These are phyloP conservation scores for Aegithalos caudatus DNA, from an alignment of 2,113 vertebrate genomes.

Conservation along the genomic window DNA sequence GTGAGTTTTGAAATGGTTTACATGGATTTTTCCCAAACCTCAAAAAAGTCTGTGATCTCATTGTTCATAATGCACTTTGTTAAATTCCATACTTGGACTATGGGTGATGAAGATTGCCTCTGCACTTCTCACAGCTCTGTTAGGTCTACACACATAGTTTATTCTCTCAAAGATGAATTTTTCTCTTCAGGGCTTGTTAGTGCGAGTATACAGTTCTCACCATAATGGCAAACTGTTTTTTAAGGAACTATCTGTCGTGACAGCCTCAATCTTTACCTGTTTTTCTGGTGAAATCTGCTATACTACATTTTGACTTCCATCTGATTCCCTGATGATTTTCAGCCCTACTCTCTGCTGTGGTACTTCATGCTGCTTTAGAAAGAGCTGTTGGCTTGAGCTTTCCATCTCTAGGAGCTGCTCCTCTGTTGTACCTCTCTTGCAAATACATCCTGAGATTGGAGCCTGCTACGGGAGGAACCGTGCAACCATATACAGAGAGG, in stretches of 20 bases:
- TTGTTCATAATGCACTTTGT: not conserved
- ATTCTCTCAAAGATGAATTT: not conserved
- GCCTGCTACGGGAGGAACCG: not conserved
- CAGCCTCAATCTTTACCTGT: not conserved
- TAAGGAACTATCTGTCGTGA: not conserved
- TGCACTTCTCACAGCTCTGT: not conserved
- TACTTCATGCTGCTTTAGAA: not conserved
- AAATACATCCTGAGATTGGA: not conserved
- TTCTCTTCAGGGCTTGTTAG: not conserved
- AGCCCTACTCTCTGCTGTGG: not conserved
- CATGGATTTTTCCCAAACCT: not conserved
- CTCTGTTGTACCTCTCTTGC: not conserved
- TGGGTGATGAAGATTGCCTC: not conserved
- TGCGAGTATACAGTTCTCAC: not conserved
- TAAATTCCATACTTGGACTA: not conserved
- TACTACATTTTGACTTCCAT: not conserved
- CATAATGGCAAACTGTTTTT: not conserved
- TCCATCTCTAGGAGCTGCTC: not conserved
- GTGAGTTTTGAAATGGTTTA: conserved; percentile 9
- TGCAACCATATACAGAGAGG: not conserved
- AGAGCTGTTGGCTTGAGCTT: not conserved
- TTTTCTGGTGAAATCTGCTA: not conserved
- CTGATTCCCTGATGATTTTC: not conserved
- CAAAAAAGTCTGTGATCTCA: not conserved
- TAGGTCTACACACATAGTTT: not conserved